Percentiles rank a stretch among this genome's conserved stretches.
phyloP scores from a whole-genome alignment of 1,140 invertebrate genomes.

The Caenorhabditis briggsae region DNA sequence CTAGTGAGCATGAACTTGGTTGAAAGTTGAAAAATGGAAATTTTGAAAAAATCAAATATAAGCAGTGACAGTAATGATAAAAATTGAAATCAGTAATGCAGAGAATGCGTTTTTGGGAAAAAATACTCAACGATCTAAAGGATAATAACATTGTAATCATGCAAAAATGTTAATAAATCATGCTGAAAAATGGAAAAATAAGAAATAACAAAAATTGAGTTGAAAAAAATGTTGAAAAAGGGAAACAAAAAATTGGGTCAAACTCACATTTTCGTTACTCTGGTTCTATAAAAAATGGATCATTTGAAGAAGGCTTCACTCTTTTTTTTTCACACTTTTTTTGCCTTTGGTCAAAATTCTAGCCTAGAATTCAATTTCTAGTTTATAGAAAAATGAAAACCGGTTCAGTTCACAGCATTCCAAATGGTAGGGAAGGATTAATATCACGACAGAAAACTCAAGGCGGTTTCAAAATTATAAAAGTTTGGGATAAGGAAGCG shows the following conservation, averaged over 20 bases:
- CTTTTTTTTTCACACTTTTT: not conserved
- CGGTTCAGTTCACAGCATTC: constrained; percentile 36
- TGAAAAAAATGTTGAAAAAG: not conserved
- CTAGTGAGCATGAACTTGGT: not conserved
- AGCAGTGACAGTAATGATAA: constrained; percentile 10
- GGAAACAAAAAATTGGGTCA: constrained; percentile 13
- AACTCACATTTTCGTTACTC: constrained; percentile 56
- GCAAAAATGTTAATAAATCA: not conserved
- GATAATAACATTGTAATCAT: not conserved
- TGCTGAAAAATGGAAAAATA: constrained; percentile 11
- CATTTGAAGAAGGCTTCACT: not conserved
- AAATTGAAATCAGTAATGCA: not conserved
- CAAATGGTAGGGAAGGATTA: not conserved
- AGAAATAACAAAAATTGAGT: constrained; percentile 4
- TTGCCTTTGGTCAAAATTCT: not conserved
- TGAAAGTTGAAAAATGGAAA: not conserved
- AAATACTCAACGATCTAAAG: constrained; percentile 1
- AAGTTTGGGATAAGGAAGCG: not conserved
- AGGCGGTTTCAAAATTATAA: not conserved
- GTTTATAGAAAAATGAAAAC: not conserved
- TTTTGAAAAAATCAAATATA: not conserved
- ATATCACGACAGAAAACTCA: constrained; percentile 21
- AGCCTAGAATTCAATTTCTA: not conserved
- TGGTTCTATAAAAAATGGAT: constrained; percentile 41
- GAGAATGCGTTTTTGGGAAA: not conserved